Evolutionary conservation across 2,888 invertebrate species (phyloP), one percentile per base, ranked within the genome.

Genomic region (Erannis defoliaria): DNA sequence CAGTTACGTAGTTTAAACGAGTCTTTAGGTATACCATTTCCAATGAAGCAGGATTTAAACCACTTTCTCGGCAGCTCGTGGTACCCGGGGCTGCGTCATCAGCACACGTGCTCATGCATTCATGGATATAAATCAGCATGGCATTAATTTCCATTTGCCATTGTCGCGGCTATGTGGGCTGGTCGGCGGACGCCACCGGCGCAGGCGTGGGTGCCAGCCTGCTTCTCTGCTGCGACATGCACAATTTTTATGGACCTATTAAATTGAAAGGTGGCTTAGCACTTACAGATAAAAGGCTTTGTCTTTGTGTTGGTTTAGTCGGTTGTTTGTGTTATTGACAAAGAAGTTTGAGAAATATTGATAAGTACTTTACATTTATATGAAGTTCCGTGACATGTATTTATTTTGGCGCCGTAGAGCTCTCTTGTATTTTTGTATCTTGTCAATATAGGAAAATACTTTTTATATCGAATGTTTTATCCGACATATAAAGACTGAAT

Each of bases 81-180:
- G 31, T 5, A 14, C 31, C 43, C 43, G 45, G 50, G 50, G 18
- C 43, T 49, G 59, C 26, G 51, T 50, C 58, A 38, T 12, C 33
- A 33, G 31, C 55, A 46, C 55, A 55, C 60, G 61, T 61, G 61
- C 16, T 43, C 61, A 55, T 55, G 48, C 49, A 55, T 55, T 59
- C 49, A 60, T 60, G 60, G 48, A 55, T 60, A 54, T 49, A 54
- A 53, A 60, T 55, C 60, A 49, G 43, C 43, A 49, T 43, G 55
- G 37, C 60, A 55, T 60, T 60, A 40, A 60, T 60, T 48, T 37
- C 43, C 35, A 60, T 60, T 55, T 16, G 8, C 43, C 60, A 55
- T 60, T 60, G 60, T 60, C 48, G 16, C 12, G 1, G 2, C 1
- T 0, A 49, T 37, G 60, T 60, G 59, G 59, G 54, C 59, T n/a